Base-by-base conservation (phyloP, 2,113 vertebrate genomes). In the Acrocephalus kingi region DNA sequence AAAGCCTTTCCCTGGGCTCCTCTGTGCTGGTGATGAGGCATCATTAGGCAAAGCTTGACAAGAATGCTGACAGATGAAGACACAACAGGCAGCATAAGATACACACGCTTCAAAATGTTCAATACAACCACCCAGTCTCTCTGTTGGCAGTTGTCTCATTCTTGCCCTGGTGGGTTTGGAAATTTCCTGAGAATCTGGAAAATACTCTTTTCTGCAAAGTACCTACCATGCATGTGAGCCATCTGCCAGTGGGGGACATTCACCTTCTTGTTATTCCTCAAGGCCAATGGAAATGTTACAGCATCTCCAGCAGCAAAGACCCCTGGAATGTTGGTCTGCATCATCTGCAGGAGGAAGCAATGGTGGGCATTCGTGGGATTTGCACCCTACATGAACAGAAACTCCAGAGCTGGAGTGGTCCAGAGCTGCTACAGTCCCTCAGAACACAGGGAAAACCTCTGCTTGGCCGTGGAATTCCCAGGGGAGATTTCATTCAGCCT, bases 201-300 rank as follows among this genome's bases (percentile, higher is more conserved):
- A 64, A 75, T 17, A 6, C 11, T 68, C 31, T 61, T 87, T 49
- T 39, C 59, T 4, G 1, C 23, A 49, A 43, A 58, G 39, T 45
- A 95, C 96, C 73, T 97, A 99, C 99, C 99, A 10, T 99, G 99
- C 63, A 98, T 98, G 27, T 99, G 99, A 56, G 99, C 99, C 99
- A 99, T 99, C 97, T 99, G 99, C 99, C 99, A 99, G 97, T 99
- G 99, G 67, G 99, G 99, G 76, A 99, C 98, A 51, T 99, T 99
- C 96, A 99, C 99, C 97, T 99, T 99, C 98, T 99, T 99, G 84
- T 99, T 99, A 93, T 98, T 99, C 76, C 99, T 98, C 69, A 98
- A 97, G 15, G 97, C 97, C 83, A 99, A 95, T 1, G 99, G 99
- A 96, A 99, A 99, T 1, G 93, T 98, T 85, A 99, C 99, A 3